Conservation (phyloP, 2,888 invertebrate genomes). For the Acleris laterana region DNA sequence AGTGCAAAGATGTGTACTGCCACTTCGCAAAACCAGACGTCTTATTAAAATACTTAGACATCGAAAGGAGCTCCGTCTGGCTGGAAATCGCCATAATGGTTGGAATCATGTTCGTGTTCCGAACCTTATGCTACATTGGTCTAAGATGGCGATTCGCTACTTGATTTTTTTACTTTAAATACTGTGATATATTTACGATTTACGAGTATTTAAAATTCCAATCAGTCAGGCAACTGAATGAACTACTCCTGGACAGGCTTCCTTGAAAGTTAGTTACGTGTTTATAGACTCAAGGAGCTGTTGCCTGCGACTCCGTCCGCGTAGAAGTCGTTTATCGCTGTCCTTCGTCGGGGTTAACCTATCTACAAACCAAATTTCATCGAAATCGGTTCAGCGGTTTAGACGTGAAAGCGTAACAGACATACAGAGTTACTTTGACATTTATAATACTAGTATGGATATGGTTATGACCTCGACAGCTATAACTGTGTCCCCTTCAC, state of each 20-base stretch:
- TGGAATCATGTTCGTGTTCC: constrained; percentile 81
- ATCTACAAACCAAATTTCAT: too few relatives aligned
- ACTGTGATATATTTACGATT: constrained; percentile 42
- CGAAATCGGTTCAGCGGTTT: too few relatives aligned
- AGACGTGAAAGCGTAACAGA: too few relatives aligned
- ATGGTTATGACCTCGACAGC: too few relatives aligned
- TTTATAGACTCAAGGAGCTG: too few relatives aligned
- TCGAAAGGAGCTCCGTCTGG: constrained; percentile 84
- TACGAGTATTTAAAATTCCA: constrained; percentile 19
- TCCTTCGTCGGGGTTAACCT: too few relatives aligned
- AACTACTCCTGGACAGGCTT: neutral
- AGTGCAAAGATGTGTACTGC: constrained; percentile 86
- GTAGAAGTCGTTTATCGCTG: too few relatives aligned
- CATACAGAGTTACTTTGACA: too few relatives aligned
- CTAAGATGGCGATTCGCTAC: constrained; percentile 82
- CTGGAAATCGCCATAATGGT: constrained; percentile 82
- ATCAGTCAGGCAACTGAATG: neutral
- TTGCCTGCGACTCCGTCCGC: too few relatives aligned
- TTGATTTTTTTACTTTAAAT: constrained; percentile 50
- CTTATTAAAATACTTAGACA: constrained; percentile 84
- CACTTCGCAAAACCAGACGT: constrained; percentile 87
- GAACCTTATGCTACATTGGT: constrained; percentile 83
- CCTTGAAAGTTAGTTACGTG: too few relatives aligned
- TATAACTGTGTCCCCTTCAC: too few relatives aligned
- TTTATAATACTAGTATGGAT: too few relatives aligned